Evolutionary conservation across 2,888 invertebrate species (phyloP).

Genomic region (Phortica magna): DNA sequence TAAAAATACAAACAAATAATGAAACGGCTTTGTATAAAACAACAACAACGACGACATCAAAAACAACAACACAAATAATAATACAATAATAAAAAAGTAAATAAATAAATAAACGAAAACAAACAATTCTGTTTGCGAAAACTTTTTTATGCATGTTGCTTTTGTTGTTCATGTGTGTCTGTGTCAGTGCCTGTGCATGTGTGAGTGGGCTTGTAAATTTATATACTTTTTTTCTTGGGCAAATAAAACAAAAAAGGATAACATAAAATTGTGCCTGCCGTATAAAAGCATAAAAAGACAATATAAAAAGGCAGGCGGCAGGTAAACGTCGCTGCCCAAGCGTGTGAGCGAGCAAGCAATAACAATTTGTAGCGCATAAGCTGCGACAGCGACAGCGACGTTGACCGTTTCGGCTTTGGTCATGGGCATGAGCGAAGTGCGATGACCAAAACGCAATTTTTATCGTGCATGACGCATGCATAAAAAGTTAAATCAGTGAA

Average conservation of each 20-base stretch:
- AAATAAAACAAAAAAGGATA: too few species aligned
- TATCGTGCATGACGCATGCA: too few species aligned
- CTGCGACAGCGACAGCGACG: not conserved
- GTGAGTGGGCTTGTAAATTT: not conserved
- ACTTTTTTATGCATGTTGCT: conserved; percentile 9
- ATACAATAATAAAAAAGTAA: not conserved
- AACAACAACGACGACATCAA: not conserved
- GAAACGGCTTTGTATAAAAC: not conserved
- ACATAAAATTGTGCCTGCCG: too few species aligned
- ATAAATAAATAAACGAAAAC: not conserved
- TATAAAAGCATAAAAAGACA: too few species aligned
- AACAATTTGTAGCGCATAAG: too few species aligned
- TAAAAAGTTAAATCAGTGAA: too few species aligned
- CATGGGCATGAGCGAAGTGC: too few species aligned
- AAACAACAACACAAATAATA: not conserved
- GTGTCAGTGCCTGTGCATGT: conserved; percentile 2
- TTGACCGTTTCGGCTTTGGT: not conserved
- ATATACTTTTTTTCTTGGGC: not conserved
- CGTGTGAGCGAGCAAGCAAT: too few species aligned
- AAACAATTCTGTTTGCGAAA: not conserved
- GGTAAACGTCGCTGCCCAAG: too few species aligned
- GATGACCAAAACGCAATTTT: too few species aligned
- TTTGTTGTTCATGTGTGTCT: not conserved
- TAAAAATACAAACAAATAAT: not conserved
- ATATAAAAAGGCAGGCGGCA: too few species aligned